Conservation (phyloP, 1,140 invertebrate genomes). For the Scaptomyza pallida region DNA sequence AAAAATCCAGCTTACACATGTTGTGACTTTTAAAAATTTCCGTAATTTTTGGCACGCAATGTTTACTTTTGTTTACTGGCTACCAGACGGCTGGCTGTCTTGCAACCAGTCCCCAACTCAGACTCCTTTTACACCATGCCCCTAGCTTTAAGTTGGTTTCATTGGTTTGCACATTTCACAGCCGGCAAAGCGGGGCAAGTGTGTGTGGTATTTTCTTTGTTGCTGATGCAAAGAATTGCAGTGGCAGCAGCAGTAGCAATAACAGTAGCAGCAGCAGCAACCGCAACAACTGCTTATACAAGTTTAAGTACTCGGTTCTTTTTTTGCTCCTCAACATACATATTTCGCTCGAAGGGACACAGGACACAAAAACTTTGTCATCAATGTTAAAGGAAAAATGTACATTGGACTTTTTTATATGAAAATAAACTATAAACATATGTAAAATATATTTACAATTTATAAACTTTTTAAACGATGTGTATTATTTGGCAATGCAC, state of each 20-base stretch:
- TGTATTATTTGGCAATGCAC: too few relatives aligned
- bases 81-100: conserved; percentile 27
- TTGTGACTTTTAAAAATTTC: conserved; percentile 79
- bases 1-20: conserved; percentile 78
- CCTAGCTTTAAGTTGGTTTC: background rate
- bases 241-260: background rate
- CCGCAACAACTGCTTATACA: conserved; percentile 10
- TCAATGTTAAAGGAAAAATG: background rate
- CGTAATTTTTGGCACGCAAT: conserved; percentile 79
- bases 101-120: conserved; percentile 6
- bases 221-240: conserved; percentile 34
- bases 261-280: background rate
- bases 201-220: conserved; percentile 9
- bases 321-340: background rate
- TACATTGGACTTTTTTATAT: too few relatives aligned
- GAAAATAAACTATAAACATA: too few relatives aligned
- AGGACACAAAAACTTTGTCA: conserved; percentile 11
- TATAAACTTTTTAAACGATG: too few relatives aligned
- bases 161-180: conserved; percentile 28
- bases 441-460: too few relatives aligned
- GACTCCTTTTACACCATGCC: background rate
- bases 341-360: too few relatives aligned
- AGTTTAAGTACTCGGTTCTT: conserved; percentile 7
- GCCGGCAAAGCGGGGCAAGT: background rate
- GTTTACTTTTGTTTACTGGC: conserved; percentile 74